Percentiles rank a stretch among this genome's conserved stretches.
These are phyloP conservation scores for Ammodytes dubius DNA, from an alignment of 2,113 vertebrate genomes.

Conservation along the genomic window DNA sequence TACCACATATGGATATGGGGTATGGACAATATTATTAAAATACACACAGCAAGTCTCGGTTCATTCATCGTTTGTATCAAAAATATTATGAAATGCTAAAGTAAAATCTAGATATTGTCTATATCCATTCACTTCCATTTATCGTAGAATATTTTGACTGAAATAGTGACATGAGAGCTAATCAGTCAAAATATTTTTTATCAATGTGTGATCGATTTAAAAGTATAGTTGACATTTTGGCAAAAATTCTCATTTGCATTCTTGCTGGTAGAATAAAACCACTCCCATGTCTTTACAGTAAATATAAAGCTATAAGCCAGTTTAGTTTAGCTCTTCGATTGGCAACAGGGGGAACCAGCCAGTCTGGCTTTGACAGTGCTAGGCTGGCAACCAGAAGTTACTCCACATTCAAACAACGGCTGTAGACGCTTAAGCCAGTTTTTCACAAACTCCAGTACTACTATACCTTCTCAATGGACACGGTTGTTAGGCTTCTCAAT, in stretches of 20 bases:
- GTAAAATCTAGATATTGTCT: neutral
- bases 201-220: neutral
- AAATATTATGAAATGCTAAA: neutral
- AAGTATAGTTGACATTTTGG: neutral
- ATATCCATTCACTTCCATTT: neutral
- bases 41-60: neutral
- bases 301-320: neutral
- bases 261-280: neutral
- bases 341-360: too few species aligned
- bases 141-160: too few species aligned
- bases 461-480: neutral
- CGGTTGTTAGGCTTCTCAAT: too few species aligned
- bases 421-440: neutral
- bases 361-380: neutral
- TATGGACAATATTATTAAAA: too few species aligned
- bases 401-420: neutral
- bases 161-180: neutral
- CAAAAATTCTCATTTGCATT: neutral
- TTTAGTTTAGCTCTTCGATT: neutral
- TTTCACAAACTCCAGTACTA: too few species aligned
- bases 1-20: neutral
- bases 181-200: neutral
- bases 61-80: neutral
- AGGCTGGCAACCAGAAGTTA: neutral
- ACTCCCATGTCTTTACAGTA: neutral